Conservation (phyloP, 2,888 invertebrate species). For the Diabrotica balteata region DNA sequence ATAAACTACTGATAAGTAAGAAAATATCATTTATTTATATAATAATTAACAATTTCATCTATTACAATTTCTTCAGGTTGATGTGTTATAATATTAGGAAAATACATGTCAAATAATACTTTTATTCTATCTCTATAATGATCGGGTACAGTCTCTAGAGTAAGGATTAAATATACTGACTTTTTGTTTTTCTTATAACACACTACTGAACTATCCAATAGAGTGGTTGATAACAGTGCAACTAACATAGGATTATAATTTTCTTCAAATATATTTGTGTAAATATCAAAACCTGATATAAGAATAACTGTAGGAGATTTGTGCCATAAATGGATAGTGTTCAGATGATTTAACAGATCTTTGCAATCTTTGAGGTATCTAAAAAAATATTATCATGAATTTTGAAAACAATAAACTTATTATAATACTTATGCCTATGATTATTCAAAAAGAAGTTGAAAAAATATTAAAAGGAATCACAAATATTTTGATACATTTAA, state of each 20-base stretch:
- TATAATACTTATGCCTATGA: too few relatives aligned
- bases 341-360: slow-evolving; percentile 52
- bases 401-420: too few relatives aligned
- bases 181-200: slow-evolving; percentile 42
- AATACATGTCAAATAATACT: slow-evolving; percentile 49
- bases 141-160: slow-evolving; percentile 24
- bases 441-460: too few relatives aligned
- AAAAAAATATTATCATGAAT: slow-evolving; percentile 28
- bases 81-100: slow-evolving; percentile 39
- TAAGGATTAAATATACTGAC: slow-evolving; percentile 34
- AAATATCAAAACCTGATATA: slow-evolving; percentile 50
- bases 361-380: slow-evolving; percentile 54
- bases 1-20: not conserved
- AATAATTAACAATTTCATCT: slow-evolving; percentile 21
- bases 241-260: slow-evolving; percentile 40
- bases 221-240: slow-evolving; percentile 47
- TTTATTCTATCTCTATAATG: slow-evolving; percentile 38
- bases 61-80: slow-evolving; percentile 19
- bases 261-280: slow-evolving; percentile 41
- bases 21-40: slow-evolving; percentile 13
- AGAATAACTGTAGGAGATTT: slow-evolving; percentile 52
- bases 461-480: too few relatives aligned
- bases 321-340: slow-evolving; percentile 53
- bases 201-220: slow-evolving; percentile 50
- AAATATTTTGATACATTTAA: too few relatives aligned